Percentiles rank a stretch among this genome's conserved stretches.
Evolutionary conservation across 2,888 invertebrate species (phyloP).

Genomic region (Rhopalosiphum nymphaeae): DNA sequence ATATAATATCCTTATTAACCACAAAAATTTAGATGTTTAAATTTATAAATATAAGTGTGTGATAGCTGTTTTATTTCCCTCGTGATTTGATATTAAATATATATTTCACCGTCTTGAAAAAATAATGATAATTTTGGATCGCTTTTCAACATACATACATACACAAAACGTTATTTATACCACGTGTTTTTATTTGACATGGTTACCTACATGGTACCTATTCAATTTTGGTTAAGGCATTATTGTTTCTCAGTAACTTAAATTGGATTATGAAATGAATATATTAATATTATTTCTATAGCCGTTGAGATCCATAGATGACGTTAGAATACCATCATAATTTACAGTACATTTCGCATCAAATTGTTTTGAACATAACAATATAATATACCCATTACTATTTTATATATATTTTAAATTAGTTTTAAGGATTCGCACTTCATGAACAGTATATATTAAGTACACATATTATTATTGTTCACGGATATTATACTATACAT

Average conservation of each 20-base stretch:
- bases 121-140: neutral
- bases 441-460: neutral
- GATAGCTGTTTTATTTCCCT: neutral
- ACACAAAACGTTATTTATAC: neutral
- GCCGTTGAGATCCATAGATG: neutral
- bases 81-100: neutral
- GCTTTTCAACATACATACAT: neutral
- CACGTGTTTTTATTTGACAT: neutral
- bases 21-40: neutral
- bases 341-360: neutral
- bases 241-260: neutral
- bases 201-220: neutral
- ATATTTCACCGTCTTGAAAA: neutral
- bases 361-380: no score
- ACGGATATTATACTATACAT: slow-evolving; percentile 21
- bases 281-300: neutral
- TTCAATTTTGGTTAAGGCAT: neutral
- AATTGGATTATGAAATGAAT: neutral
- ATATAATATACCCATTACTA: neutral
- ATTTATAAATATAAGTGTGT: neutral
- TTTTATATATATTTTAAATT: slow-evolving; percentile 7
- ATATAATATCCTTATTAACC: neutral
- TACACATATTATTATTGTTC: slow-evolving; percentile 22
- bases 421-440: slow-evolving; percentile 32
- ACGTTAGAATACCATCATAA: neutral